Conservation (phyloP, 2,797 vertebrate species). For the Diplodus puntazzo region DNA sequence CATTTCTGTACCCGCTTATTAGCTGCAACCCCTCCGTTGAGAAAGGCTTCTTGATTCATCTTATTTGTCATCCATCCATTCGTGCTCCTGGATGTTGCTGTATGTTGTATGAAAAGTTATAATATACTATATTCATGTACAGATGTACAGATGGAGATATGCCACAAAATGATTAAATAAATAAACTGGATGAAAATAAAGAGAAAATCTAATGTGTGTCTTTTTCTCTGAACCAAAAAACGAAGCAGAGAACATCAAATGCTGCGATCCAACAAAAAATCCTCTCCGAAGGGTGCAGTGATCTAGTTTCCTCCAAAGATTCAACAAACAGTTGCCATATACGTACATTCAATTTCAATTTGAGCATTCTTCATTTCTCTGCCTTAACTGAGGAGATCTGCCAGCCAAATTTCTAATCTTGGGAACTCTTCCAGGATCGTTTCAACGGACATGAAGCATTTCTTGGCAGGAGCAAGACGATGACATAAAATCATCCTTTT, state of each 20-base stretch:
- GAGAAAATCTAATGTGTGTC: background rate
- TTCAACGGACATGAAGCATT: background rate
- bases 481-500: background rate
- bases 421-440: background rate
- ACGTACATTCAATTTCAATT: background rate
- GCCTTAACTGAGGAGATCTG: background rate
- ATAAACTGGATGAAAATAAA: background rate
- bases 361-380: background rate
- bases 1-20: slow-evolving; percentile 11
- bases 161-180: background rate
- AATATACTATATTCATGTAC: background rate
- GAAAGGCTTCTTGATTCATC: background rate
- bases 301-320: background rate
- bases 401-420: background rate
- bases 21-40: background rate
- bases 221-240: background rate
- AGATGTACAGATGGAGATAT: background rate
- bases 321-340: background rate
- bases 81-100: too few relatives aligned
- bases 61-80: background rate
- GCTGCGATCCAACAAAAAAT: background rate
- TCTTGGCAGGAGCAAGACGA: background rate
- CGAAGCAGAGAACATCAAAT: background rate
- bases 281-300: background rate
- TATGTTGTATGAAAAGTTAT: too few relatives aligned